Base-by-base conservation (phyloP, 2,113 vertebrate species). In the Rhadina sibilatrix region DNA sequence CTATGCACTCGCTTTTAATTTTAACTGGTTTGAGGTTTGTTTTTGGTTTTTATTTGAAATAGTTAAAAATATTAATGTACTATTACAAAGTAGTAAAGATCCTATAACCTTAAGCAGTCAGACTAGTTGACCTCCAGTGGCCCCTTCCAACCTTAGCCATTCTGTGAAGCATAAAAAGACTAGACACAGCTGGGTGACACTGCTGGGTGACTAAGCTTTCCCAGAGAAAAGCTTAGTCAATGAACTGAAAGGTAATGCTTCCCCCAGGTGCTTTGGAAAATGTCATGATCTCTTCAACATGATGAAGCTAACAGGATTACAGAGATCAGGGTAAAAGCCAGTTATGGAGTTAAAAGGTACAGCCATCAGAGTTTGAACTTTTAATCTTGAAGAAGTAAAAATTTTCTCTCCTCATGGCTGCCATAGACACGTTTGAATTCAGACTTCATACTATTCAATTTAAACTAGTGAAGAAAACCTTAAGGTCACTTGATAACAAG, bases 231-330 rank as follows among this genome's bases (percentile, higher is more conserved):
- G 59, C 69, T 97, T 94, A 95, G 79, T 82, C 87, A 93, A 47
- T 95, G 94, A 95, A 94, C 77, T 92, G 94, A 96, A 97, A 96
- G 77, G 64, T 95, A 96, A 95, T 94, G 87, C n/a, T 95, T 83
- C 85, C 84, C 82, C 47, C 42, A 93, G 94, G 94, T 96, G 87
- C 93, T 96, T 92, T 93, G 94, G 76, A 92, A 97, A 96, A 96
- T 97, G 91, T 97, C 96, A 94, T 92, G 93, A 97, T 97, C 97
- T 98, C 94, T 98, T 97, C 96, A 96, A 89, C 66, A 74, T 38
- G 83, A 95, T 86, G 90, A 97, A 97, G 72, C 66, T 93, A 97
- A 97, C 85, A 94, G 89, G 80, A 91, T 97, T 95, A 95, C 23
- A 4, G 75, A 96, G 96, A 97, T 95, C 94, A 97, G 87, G 94